Evolutionary conservation across 1,140 invertebrate genomes (phyloP), one percentile per base, ranked within the genome.

Genomic region (Drosophila sucinea): DNA sequence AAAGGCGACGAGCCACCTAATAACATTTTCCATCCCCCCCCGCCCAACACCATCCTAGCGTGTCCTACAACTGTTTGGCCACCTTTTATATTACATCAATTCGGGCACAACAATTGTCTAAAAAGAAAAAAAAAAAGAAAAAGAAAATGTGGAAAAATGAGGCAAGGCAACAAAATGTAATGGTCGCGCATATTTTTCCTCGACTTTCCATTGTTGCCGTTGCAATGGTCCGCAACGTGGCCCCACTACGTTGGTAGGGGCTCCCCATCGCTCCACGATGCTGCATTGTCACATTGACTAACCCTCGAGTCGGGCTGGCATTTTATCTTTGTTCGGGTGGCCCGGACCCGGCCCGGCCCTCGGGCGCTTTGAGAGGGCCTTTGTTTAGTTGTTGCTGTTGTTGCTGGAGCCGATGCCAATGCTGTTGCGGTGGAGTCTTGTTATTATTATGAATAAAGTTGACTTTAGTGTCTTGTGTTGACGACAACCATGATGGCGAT

Each of bases 211-310:
- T 85, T 85, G 82, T 85, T 63, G 65, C 41, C 60, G 44, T 47
- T 79, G 81, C 67, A 73, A 54, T 44, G 54, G 58, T 40, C 60
- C 73, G 30, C 40, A 56, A 32, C 67, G 60, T 55, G 65, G 60
- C 64, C 30, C 54, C 41, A 68, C 35, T 44, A 25, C 56, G 23
- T 35, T 30, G 64, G 44, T 7, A 23, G 23, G 44, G 4, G 63
- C 40, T 35, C 55, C 7, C 32, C 67, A 54, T 54, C 56, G 58
- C 64, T 74, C 69, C 55, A 60, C 63, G 62, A 67, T 70, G 67
- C 75, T 66, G 75, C 80, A 83, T 83, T 85, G 81, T 85, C 81
- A 81, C 78, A 78, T 84, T 79, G 80, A 79, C 80, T 79, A 71
- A 68, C 70, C 79, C 41, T 67, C 63, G 51, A 67, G 72, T 17